phyloP scores from a whole-genome alignment of 2,888 invertebrate species.

The Caenorhabditis sp. region DNA sequence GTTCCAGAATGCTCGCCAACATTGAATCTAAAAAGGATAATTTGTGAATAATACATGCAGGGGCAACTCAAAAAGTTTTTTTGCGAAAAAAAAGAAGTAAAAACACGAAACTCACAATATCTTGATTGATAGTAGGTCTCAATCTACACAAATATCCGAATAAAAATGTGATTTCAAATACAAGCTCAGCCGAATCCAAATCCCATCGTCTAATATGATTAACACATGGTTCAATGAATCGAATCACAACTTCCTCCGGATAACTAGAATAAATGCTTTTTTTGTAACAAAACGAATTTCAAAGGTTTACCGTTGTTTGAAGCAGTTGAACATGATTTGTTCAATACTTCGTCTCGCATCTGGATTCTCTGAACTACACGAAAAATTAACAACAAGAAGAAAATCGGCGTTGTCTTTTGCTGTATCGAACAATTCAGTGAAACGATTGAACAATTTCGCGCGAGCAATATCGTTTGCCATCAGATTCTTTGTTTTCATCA shows the following conservation, averaged over 20 bases:
- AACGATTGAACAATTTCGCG: constrained; percentile 2
- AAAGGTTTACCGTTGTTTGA: background rate
- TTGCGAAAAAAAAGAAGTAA: background rate
- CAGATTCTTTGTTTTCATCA: background rate
- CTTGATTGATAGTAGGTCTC: background rate
- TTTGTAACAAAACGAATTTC: background rate
- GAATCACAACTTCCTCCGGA: background rate
- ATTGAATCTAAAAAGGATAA: background rate
- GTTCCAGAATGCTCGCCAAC: background rate
- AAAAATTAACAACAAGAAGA: constrained; percentile 17
- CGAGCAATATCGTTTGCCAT: background rate
- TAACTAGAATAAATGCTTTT: constrained; percentile 3
- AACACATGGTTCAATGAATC: background rate
- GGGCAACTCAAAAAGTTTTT: background rate
- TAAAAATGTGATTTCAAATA: background rate
- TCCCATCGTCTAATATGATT: background rate
- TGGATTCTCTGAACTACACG: background rate
- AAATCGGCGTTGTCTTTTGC: constrained; percentile 16
- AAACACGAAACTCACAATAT: background rate
- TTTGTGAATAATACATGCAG: too few relatives aligned
- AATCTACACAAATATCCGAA: background rate
- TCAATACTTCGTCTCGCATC: background rate
- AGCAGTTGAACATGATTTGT: background rate
- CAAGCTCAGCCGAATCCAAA: background rate
- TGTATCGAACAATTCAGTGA: constrained; percentile 7